Base-by-base conservation (phyloP, 2,797 vertebrate genomes). In the Sphenopsis melanotis region DNA sequence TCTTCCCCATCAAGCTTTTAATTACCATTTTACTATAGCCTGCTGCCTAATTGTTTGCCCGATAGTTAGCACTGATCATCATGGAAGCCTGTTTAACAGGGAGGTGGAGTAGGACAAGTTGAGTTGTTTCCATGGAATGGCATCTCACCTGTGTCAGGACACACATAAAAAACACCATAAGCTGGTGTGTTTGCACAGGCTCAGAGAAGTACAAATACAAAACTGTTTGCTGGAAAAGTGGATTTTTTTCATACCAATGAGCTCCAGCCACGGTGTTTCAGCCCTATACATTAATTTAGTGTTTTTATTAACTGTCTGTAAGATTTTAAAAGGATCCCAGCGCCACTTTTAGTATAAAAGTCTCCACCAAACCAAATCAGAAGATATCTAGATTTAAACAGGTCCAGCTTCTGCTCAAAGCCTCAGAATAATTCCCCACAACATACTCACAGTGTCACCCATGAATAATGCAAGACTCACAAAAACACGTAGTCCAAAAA, bases 1-100 rank as follows among this genome's bases (percentile, higher is more conserved):
- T 60, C 27, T 78, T 75, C 85, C 88, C 87, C 76, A 91, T 65
- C 82, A 82, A 83, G 87, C 82, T 90, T 83, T 91, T 91, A 87
- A 91, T 94, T 65, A 86, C 60, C 82, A 78, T 42, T 59, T 66
- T 78, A 46, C 84, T 69, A 4, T 9, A 44, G 84, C 77, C 76
- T 91, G 47, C 95, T 80, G 87, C 90, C 86, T 87, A 66, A 55
- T 47, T 59, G 81, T n/a, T 83, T 44, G 65, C 56, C 77, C 39
- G 11, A 14, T 10, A 9, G 26, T 53, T 30, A 49, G 72, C 8
- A 3, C 36, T 23, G 50, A 12, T n/a, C 44, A 10, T 8, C 29
- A 23, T 1, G 27, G 59, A 37, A 90, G 46, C 21, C n/a, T 47
- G 27, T 70, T 70, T 22, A 27, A 21, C 60, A 56, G 44, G 39